Conservation (phyloP, 2,113 vertebrate species). For the Balaeniceps rex region DNA sequence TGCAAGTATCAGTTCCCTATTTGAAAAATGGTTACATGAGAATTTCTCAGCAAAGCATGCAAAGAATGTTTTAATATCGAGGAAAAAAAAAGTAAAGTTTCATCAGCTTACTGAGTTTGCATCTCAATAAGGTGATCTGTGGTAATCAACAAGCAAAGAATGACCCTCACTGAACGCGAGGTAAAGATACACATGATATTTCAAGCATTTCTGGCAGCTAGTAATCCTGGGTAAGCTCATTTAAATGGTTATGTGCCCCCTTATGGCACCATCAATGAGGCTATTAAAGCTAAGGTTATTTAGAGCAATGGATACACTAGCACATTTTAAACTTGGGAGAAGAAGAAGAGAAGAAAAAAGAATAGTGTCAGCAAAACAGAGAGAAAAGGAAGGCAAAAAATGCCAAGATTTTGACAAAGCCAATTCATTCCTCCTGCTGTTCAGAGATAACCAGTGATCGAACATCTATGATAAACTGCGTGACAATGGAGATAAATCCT, state of each 20-base stretch:
- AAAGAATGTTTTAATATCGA: not conserved
- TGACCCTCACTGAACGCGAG: not conserved
- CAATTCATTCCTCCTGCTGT: not conserved
- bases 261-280: conserved; percentile 35
- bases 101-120: not conserved
- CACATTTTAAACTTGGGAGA: not conserved
- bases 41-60: not conserved
- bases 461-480: not conserved
- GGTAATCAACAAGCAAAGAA: conserved; percentile 11
- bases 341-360: not conserved
- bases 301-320: not conserved
- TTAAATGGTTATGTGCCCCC: conserved; percentile 29
- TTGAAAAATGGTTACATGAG: not conserved
- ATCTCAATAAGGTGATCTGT: not conserved
- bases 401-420: not conserved
- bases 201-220: not conserved
- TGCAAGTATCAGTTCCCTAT: not conserved
- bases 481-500: conserved; percentile 10
- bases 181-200: not conserved
- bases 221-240: not conserved
- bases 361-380: not conserved
- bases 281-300: conserved; percentile 30
- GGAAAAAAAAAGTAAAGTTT: not conserved
- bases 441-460: not conserved
- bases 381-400: not conserved